Evolutionary conservation across 2,888 invertebrate species (phyloP).

Genomic region (Drosophila longiperda): DNA sequence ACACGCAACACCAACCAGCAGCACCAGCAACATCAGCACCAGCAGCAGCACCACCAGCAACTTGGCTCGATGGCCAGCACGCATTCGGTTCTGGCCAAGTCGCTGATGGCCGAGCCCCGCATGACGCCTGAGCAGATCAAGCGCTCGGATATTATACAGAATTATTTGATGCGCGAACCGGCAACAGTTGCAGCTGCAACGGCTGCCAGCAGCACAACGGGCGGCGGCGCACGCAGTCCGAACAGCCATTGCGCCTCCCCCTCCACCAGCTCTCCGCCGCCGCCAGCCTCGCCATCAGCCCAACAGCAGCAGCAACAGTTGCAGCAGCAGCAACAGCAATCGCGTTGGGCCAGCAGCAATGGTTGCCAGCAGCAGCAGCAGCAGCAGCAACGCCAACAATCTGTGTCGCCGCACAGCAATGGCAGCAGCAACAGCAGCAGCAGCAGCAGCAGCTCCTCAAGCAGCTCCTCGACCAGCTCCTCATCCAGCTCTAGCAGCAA

Average conservation of each 20-base stretch:
- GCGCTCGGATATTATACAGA: conserved; percentile 96
- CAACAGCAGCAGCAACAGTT: conserved; percentile 84
- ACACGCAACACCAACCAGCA: conserved; percentile 86
- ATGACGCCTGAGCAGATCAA: conserved; percentile 97
- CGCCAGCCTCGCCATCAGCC: conserved; percentile 28
- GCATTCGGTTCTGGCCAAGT: conserved; percentile 95
- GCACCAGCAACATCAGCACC: conserved; percentile 26
- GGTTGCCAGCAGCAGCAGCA: conserved; percentile 85
- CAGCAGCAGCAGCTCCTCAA: conserved; percentile 36
- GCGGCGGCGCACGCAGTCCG: conserved; percentile 76
- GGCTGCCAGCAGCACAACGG: conserved; percentile 66
- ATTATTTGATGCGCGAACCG: conserved; percentile 93
- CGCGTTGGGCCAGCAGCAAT: conserved; percentile 87
- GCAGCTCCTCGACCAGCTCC: conserved; percentile 1
- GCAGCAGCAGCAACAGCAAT: conserved; percentile 85
- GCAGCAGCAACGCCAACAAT: conserved; percentile 73
- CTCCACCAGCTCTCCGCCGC: conserved; percentile 83
- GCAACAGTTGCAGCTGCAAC: conserved; percentile 49
- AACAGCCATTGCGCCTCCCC: conserved; percentile 83
- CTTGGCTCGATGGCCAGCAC: conserved; percentile 90
- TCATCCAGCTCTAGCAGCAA: conserved; percentile 16
- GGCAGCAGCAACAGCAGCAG: conserved; percentile 23
- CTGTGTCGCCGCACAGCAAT: conserved; percentile 36
- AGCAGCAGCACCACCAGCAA: conserved; percentile 65
- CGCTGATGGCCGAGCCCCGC: conserved; percentile 95